Evolutionary conservation across 2,888 invertebrate species (phyloP), one percentile per base, ranked within the genome.

Genomic region (Agrypnus murinus): DNA sequence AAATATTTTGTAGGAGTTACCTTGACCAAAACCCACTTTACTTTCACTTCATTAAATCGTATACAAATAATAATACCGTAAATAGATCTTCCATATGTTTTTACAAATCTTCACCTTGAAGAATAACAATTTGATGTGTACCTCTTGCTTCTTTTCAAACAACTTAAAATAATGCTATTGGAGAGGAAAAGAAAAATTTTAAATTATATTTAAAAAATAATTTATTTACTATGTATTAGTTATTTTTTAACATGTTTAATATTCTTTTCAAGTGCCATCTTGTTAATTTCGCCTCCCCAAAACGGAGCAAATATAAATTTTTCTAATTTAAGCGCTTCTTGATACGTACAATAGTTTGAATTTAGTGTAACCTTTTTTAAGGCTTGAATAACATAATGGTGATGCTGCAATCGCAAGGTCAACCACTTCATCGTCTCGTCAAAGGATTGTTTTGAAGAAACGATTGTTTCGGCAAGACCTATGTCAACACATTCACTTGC

Each of bases 201-300:
- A n/a, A n/a, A n/a, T n/a, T 25, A 25, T 25, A 25, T 25, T 4
- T 40, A 2, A 40, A 40, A 40, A n/a, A 12, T 40, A 40, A n/a
- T 40, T 40, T n/a, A n/a, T 40, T n/a, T 40, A 40, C 40, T 48
- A 40, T 7, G 7, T 7, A 40, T 40, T 40, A 12, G 40, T 40
- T n/a, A 55, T 15, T 34, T 38, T 17, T 45, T 55, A 40, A 43
- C 63, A 76, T 83, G 83, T 70, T 81, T 82, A 19, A 83, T 78
- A 19, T 77, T 76, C 50, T 74, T 79, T 15, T 53, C 53, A 43
- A 84, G 73, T 3, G 81, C 82, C 25, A 76, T 69, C 25, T 71
- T 68, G 68, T 84, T 82, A 19, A 78, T 65, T 43, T 77, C 74
- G 1, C 77, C 77, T 10, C 84, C 83, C 82, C 82, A 84, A 40